Conservation (phyloP, 1,140 invertebrate genomes). For the Campoletis sonorensis region DNA sequence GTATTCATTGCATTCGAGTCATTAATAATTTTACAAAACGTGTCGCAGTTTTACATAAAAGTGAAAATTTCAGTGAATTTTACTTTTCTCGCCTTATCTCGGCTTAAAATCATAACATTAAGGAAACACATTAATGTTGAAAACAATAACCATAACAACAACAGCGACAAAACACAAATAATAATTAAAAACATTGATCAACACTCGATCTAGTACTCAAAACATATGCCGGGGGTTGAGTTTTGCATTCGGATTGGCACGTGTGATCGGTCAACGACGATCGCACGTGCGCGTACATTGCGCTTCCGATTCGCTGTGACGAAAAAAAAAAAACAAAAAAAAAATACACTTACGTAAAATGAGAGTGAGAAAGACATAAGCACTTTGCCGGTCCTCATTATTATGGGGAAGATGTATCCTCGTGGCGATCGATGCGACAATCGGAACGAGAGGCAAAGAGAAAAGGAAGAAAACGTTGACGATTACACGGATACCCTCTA, state of each 20-base stretch:
- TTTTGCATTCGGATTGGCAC: slow-evolving; percentile 18
- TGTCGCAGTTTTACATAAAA: too few relatives aligned
- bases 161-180: too few relatives aligned
- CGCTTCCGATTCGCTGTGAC: slow-evolving; percentile 33
- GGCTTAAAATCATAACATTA: too few relatives aligned
- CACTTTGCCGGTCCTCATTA: slow-evolving; percentile 26
- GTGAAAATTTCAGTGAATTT: too few relatives aligned
- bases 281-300: slow-evolving; percentile 41
- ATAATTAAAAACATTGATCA: too few relatives aligned
- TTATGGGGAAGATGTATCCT: slow-evolving; percentile 40
- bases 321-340: slow-evolving; percentile 25
- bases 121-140: too few relatives aligned
- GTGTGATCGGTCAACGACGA: slow-evolving; percentile 40
- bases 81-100: too few relatives aligned
- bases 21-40: too few relatives aligned
- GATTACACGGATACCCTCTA: slow-evolving; percentile 27
- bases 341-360: slow-evolving; percentile 10
- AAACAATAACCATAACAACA: too few relatives aligned
- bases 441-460: slow-evolving; percentile 22
- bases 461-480: neutral
- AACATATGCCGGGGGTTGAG: neutral
- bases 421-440: slow-evolving; percentile 27
- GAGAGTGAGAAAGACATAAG: neutral
- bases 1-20: too few relatives aligned
- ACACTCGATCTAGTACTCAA: neutral